Evolutionary conservation across 2,888 invertebrate species (phyloP).

Genomic region (Chrysotoxum bicinctum): DNA sequence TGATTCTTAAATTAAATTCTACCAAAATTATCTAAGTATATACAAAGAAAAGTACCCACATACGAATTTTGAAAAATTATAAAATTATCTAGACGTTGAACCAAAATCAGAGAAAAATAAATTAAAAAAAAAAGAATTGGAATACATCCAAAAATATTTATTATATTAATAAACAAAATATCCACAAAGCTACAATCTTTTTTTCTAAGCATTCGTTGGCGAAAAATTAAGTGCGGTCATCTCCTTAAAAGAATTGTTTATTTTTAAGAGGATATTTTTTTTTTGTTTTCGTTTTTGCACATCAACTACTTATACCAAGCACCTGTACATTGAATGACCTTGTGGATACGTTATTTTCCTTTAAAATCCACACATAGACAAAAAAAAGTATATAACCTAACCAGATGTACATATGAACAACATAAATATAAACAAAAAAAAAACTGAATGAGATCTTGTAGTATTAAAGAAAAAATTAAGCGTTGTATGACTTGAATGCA

Average conservation of each 20-base stretch:
- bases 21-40: background rate
- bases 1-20: slow-evolving; percentile 5
- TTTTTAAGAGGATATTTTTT: background rate
- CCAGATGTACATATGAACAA: too few relatives aligned
- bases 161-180: background rate
- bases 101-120: background rate
- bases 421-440: background rate
- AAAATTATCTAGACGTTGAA: slow-evolving; percentile 18
- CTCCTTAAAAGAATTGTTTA: background rate
- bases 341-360: background rate
- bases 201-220: background rate
- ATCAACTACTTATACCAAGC: background rate
- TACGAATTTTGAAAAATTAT: slow-evolving; percentile 1
- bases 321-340: background rate
- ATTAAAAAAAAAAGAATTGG: slow-evolving; percentile 4
- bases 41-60: background rate
- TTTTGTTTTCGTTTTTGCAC: background rate
- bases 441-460: background rate
- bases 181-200: background rate
- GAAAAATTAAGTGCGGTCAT: slow-evolving; percentile 26
- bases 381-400: background rate
- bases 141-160: slow-evolving; percentile 6
- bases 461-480: background rate
- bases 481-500: background rate
- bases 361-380: background rate